Base-by-base conservation (phyloP, 2,888 invertebrate genomes). In the Aporophyla nigra region DNA sequence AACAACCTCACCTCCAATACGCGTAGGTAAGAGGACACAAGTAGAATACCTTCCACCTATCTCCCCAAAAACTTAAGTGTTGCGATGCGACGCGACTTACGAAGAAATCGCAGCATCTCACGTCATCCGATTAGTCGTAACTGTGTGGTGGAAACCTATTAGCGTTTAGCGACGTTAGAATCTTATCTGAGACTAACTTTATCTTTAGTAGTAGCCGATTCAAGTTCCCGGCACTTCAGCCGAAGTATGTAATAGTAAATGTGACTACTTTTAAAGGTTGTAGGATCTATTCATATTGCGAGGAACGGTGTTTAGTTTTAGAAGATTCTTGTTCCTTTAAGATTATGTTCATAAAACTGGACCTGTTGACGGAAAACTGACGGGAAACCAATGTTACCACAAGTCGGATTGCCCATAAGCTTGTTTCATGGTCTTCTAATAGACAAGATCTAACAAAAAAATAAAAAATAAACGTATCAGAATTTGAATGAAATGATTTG, bases 121-220 rank as follows among this genome's bases (percentile, higher is more conserved):
- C 16, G 16, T n/a, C n/a, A 2, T 0, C 24, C 10, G 40, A 40
- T 21, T 40, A 40, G 21, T 24, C 43, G n/a, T 33, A 4, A n/a
- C 27, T 33, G 49, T 80, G 16, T 51, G 19, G 0, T 2, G 0
- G 2, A 14, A 19, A 6, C 40, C 53, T 54, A 51, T 12, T 3
- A 33, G 40, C 6, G 10, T 33, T n/a, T 14, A 49, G 27, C n/a
- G 49, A n/a, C 33, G 33, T 33, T 56, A n/a, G 43, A 63, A 72
- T 59, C 43, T 81, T 74, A 81, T 78, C 75, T 67, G 10, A 21
- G 43, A 54, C 59, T 75, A 66, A 66, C 54, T 78, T 81, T 59
- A 59, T 49, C 21, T 46, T 21, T 46, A 65, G 56, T 63, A 63
- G 53, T 65, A 53, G 53, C 27, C 63, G 58, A 24, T 53, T 33